Evolutionary conservation across 2,797 vertebrate species (phyloP).

Genomic region (Presbytis comata): DNA sequence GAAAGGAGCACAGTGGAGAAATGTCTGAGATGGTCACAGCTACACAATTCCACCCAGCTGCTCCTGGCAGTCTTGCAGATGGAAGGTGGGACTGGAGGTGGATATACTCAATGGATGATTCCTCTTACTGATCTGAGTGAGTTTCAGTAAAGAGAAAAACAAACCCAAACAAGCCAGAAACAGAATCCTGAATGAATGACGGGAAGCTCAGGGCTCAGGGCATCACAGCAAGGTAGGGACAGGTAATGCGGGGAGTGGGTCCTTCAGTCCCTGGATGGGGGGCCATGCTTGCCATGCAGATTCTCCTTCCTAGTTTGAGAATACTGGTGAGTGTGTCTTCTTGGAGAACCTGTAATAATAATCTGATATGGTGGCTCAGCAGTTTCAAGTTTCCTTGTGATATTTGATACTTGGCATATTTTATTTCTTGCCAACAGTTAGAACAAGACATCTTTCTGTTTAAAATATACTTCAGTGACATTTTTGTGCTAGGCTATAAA

Average conservation of each 20-base stretch:
- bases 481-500: not conserved
- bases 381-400: not conserved
- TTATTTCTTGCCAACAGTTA: conserved; percentile 8
- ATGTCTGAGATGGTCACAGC: not conserved
- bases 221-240: not conserved
- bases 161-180: not conserved
- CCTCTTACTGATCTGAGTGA: not conserved
- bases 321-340: not conserved
- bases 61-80: not conserved
- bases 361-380: not conserved
- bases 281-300: not conserved
- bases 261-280: not conserved
- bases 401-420: not conserved
- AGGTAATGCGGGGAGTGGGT: rapidly evolving
- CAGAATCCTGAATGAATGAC: not conserved
- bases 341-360: not conserved
- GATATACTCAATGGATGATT: not conserved
- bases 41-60: too few species aligned
- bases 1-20: too few species aligned
- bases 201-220: not conserved
- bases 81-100: not conserved
- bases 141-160: not conserved
- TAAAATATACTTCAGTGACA: not conserved
- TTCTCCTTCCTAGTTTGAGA: not conserved
- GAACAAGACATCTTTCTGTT: not conserved